Evolutionary conservation across 1,140 invertebrate species (phyloP), one percentile per base, ranked within the genome.

Genomic region (Druon quercuslanigerum): DNA sequence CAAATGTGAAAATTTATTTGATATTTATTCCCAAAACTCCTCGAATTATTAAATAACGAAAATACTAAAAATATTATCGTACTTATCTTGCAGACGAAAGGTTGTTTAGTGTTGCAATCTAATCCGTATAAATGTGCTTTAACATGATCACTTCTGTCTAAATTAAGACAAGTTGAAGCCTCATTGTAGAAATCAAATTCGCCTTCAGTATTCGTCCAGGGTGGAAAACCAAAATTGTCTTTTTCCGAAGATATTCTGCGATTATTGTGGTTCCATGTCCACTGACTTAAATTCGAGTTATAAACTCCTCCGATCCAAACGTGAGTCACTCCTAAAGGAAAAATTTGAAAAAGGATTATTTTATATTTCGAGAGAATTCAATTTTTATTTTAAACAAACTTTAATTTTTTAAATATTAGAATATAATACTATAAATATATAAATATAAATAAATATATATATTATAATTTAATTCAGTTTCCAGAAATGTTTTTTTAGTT

Each of bases 61-160:
- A 46, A 46, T 46, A 46, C 7, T 46, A 46, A 11, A 9, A 46
- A 46, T 46, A 9, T 50, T 19, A 14, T 66, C 82, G 74, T 78
- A 87, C 85, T 83, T 78, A 83, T 85, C 76, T 82, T 78, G 46
- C 86, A 87, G 19, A 83, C 79, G 66, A 86, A 86, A 13, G 84
- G 56, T 72, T 87, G 85, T 77, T 82, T 83, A 66, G 72, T 86
- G 20, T 73, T 71, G 71, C 86, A 87, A 71, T 87, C 83, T 11
- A 86, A 78, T 14, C 84, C 83, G 20, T 87, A 86, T 46, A 87
- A 79, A 71, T 85, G 79, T 9, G 86, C 75, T 40, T 82, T 84
- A 5, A 81, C 76, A 51, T 86, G 83, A 80, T 85, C 83, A 13
- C 40, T 83, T 20, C 84, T 72, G 71, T 86, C 85, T 25, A 87